Base-by-base conservation (phyloP, 2,113 vertebrate species). In the Eudyptes chrysolophus region DNA sequence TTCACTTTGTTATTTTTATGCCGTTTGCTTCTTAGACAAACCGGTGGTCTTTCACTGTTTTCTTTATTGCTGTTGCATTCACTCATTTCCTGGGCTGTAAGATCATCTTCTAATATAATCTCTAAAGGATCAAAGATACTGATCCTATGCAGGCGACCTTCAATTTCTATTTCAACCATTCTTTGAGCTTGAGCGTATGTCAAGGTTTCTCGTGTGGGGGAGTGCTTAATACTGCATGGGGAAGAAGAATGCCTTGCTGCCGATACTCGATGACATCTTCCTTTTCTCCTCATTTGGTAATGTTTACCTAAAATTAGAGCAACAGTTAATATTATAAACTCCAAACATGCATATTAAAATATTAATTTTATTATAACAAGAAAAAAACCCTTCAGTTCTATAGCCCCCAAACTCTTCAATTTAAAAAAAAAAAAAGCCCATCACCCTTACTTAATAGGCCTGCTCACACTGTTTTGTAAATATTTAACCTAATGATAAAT, bases 21-120 rank as follows among this genome's bases (percentile, higher is more conserved):
- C 25, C 99, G 97, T 74, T 98, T 99, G 30, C 99, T 98, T 81
- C 99, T 97, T 42, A 99, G 75, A 83, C 98, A 99, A 52, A 98
- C 98, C 0, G 99, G 99, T 9, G 99, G 99, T 69, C 98, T 96
- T 96, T 99, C 99, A 0, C 99, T 99, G 26, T 99, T 99, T 96
- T 99, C 99, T 95, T 99, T 99, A 94, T 99, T 99, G 98, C 99
- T 99, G 95, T 99, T 99, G 96, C 99, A 99, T 95, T 99, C 99
- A 69, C 99, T 99, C 98, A 99, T 99, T 97, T 99, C 99, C 94
- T 99, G 99, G n/a, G 99, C 99, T 11, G 98, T 98, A 84, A 99
- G 99, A 97, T 99, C 99, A 86, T 99, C 99, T 55, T 99, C 99
- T 4, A 98, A 95, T 93, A 99, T 98, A 94, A 99, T 98, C 55